Conservation (phyloP, 1,140 invertebrate species). For the Homalodisca vitripennis region DNA sequence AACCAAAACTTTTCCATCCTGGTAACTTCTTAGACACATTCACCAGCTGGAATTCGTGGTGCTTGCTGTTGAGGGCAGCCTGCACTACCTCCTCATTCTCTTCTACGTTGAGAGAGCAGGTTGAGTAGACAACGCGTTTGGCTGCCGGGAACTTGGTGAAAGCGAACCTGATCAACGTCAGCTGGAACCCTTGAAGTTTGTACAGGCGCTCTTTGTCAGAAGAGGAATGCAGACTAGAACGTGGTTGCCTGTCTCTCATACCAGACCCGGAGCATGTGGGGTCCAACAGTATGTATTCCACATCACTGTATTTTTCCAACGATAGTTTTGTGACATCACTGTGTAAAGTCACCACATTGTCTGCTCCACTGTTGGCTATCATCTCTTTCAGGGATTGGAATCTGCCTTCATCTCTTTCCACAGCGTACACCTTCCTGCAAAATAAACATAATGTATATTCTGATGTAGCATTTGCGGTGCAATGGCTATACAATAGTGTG, state of each 20-base stretch:
- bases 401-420: constrained; percentile 73
- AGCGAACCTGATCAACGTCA: constrained; percentile 80
- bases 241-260: constrained; percentile 43
- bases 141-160: constrained; percentile 77
- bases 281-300: constrained; percentile 92
- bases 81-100: constrained; percentile 91
- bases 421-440: constrained; percentile 57
- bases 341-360: constrained; percentile 64
- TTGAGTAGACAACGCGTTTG: constrained; percentile 89
- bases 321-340: constrained; percentile 70
- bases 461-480: too few relatives aligned
- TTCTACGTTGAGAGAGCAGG: constrained; percentile 84
- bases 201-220: constrained; percentile 55
- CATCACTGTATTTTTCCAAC: constrained; percentile 58
- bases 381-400: constrained; percentile 60
- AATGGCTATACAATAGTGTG: too few relatives aligned
- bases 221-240: constrained; percentile 41
- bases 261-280: constrained; percentile 96
- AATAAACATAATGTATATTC: background rate
- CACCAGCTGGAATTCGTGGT: constrained; percentile 61
- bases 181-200: constrained; percentile 79
- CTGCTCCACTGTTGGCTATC: constrained; percentile 59
- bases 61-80: constrained; percentile 53
- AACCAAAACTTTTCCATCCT: constrained; percentile 66
- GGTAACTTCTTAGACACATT: constrained; percentile 55